Conservation (phyloP, 2,113 vertebrate genomes). For the Tauraco erythrolophus region DNA sequence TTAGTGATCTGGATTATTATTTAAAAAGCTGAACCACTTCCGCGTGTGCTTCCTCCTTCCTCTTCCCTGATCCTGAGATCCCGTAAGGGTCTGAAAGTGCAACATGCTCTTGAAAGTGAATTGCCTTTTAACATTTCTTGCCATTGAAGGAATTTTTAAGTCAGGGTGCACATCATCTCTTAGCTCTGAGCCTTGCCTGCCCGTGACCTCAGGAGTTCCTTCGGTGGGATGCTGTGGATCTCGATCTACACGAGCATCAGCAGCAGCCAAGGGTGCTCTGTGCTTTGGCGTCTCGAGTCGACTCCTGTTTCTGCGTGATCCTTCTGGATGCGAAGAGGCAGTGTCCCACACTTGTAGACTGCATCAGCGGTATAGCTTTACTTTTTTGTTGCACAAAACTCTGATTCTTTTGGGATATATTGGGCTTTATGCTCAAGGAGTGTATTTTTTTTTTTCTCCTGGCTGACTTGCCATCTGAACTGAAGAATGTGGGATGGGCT, state of each 20-base stretch:
- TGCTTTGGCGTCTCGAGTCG: neutral
- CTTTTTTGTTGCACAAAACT: neutral
- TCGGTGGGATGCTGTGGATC: neutral
- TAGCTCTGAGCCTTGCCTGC: neutral
- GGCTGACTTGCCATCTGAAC: neutral
- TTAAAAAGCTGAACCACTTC: conserved; percentile 1
- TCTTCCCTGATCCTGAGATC: neutral
- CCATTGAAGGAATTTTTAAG: neutral
- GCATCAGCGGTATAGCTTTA: neutral
- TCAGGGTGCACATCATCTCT: accelerated
- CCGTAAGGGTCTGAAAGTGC: neutral
- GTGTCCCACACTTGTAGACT: neutral
- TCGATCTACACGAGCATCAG: too few relatives aligned
- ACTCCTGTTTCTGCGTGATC: neutral
- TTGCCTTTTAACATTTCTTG: neutral
- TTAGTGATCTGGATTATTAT: neutral
- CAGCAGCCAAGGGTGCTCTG: neutral
- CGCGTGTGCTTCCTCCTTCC: neutral
- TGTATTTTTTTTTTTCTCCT: neutral
- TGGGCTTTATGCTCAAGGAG: neutral
- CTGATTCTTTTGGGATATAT: neutral
- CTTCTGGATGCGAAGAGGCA: neutral
- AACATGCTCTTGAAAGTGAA: neutral
- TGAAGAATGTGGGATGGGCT: neutral
- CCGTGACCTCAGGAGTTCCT: neutral